These are phyloP conservation scores for Podotricha telesiphe DNA, from an alignment of 2,888 invertebrate genomes.

Conservation along the genomic window DNA sequence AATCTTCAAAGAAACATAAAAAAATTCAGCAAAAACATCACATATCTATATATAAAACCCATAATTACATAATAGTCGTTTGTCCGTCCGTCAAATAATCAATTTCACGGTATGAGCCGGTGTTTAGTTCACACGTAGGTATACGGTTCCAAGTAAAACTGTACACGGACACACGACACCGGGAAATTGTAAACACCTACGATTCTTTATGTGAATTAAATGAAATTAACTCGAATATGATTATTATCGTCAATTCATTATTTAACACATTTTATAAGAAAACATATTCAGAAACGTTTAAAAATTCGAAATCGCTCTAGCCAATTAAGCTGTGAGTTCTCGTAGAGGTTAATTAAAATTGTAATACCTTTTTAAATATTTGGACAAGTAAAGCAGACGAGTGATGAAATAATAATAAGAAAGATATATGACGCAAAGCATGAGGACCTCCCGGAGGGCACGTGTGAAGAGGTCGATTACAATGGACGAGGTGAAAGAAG, in stretches of 20 bases:
- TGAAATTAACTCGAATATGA: background rate
- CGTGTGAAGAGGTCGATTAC: no score
- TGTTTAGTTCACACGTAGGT: constrained; percentile 54
- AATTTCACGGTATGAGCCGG: constrained; percentile 44
- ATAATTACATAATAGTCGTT: constrained; percentile 27
- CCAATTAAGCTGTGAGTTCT: no score
- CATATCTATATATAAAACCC: constrained; percentile 4
- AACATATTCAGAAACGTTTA: no score
- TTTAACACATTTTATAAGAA: no score
- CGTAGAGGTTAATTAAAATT: no score
- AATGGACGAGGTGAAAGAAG: no score
- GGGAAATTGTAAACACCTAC: constrained; percentile 45
- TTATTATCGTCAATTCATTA: background rate
- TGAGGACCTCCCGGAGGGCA: no score
- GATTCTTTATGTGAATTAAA: constrained; percentile 31
- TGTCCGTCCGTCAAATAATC: constrained; percentile 30
- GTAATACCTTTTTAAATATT: no score
- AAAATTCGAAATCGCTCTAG: no score
- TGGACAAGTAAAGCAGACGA: no score
- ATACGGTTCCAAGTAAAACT: constrained; percentile 50
- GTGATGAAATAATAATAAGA: no score
- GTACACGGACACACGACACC: constrained; percentile 50
- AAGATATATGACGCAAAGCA: no score
- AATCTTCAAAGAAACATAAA: background rate
- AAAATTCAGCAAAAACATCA: constrained; percentile 8